Evolutionary conservation across 2,113 vertebrate species (phyloP).

Genomic region (Scomber japonicus): DNA sequence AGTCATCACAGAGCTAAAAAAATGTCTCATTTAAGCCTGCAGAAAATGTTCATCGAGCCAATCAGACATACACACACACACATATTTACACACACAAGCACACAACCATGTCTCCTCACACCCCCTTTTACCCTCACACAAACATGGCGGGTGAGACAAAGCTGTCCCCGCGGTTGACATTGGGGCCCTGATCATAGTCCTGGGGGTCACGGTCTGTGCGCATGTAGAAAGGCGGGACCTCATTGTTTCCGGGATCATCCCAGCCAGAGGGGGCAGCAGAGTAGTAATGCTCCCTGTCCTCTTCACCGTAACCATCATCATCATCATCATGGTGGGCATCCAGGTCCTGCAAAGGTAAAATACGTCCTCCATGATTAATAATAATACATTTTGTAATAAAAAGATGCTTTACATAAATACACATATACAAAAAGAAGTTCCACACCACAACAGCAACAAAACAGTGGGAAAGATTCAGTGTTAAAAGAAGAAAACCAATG

Average conservation of each 20-base stretch:
- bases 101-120: neutral
- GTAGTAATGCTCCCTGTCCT: constrained; percentile 39
- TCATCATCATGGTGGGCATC: constrained; percentile 63
- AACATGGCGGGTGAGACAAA: constrained; percentile 83
- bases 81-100: neutral
- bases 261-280: constrained; percentile 63
- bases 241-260: constrained; percentile 71
- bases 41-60: constrained; percentile 24
- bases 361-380: neutral
- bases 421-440: no score
- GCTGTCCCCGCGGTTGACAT: constrained; percentile 76
- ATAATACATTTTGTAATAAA: no score
- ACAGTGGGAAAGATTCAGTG: no score
- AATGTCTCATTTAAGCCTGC: neutral
- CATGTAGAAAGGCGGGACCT: constrained; percentile 72
- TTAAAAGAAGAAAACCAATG: no score
- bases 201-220: constrained; percentile 30
- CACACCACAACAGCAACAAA: no score
- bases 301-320: neutral
- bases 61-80: neutral
- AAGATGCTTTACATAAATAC: no score
- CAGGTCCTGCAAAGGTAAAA: constrained; percentile 72
- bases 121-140: constrained; percentile 66
- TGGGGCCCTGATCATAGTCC: constrained; percentile 26
- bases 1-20: constrained; percentile 7